Conservation (phyloP, 2,797 vertebrate species). For the Chloroceryle amazona region DNA sequence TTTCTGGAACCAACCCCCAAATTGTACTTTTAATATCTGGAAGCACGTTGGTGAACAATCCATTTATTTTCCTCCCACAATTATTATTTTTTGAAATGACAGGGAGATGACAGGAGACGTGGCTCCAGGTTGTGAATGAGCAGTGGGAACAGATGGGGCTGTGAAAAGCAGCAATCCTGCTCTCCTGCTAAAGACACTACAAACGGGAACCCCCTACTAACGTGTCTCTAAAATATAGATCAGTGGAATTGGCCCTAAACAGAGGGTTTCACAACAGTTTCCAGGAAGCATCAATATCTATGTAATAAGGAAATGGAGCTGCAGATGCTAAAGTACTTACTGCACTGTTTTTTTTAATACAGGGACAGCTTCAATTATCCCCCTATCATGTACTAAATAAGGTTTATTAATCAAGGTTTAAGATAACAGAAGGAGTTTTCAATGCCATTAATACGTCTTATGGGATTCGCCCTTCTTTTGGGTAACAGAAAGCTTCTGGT, state of each 20-base stretch:
- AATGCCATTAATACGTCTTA: background rate
- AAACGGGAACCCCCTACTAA: conserved; percentile 24
- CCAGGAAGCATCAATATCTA: conserved; percentile 22
- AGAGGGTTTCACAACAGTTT: conserved; percentile 5
- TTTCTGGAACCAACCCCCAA: conserved; percentile 19
- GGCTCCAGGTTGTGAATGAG: conserved; percentile 67
- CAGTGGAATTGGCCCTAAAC: background rate
- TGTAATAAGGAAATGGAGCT: conserved; percentile 1
- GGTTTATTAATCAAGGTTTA: conserved; percentile 56
- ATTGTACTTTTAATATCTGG: background rate
- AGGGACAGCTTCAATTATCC: conserved; percentile 32
- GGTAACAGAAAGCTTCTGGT: conserved; percentile 55
- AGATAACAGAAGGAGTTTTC: conserved; percentile 54
- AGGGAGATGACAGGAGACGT: conserved; percentile 36
- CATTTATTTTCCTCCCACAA: conserved; percentile 45
- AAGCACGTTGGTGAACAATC: background rate
- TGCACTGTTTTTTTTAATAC: background rate
- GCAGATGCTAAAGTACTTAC: conserved; percentile 6
- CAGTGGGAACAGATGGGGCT: conserved; percentile 52
- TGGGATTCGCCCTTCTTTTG: conserved; percentile 32
- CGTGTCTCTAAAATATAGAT: conserved; percentile 19
- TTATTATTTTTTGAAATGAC: conserved; percentile 1
- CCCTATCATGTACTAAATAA: conserved; percentile 29
- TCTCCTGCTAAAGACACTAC: conserved; percentile 18
- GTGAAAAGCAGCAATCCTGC: conserved; percentile 1